Conservation (phyloP, 1,140 invertebrate species). For the Hesperophylax magnus region DNA sequence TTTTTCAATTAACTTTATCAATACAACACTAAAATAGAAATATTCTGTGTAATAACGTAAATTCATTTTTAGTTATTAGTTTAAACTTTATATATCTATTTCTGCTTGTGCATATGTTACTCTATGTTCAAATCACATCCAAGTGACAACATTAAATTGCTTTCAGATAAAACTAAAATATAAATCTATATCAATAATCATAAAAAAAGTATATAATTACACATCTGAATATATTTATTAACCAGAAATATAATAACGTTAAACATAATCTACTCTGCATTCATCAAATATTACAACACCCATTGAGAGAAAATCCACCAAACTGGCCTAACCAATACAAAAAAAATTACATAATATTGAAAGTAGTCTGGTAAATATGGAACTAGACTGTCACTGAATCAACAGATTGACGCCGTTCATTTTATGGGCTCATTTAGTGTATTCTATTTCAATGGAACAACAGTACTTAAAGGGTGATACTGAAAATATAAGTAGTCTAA, state of each 20-base stretch:
- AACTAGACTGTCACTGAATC: too few species aligned
- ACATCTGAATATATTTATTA: conserved; percentile 25
- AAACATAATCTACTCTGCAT: conserved; percentile 4
- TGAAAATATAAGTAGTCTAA: too few species aligned
- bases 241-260: background rate
- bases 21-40: conserved; percentile 56
- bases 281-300: too few species aligned
- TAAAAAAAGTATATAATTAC: conserved; percentile 37
- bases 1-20: conserved; percentile 54
- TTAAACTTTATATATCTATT: conserved; percentile 42
- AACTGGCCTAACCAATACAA: too few species aligned
- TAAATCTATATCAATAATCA: conserved; percentile 26
- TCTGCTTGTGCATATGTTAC: conserved; percentile 38
- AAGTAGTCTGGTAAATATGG: too few species aligned
- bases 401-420: too few species aligned
- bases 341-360: too few species aligned
- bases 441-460: too few species aligned
- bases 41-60: conserved; percentile 53
- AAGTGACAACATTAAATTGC: conserved; percentile 26
- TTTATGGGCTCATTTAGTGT: too few species aligned
- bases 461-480: too few species aligned
- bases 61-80: conserved; percentile 42
- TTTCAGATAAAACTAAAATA: conserved; percentile 33
- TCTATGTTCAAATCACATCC: conserved; percentile 30
- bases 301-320: too few species aligned